These are phyloP conservation scores for Smithornis capensis DNA, from an alignment of 2,113 vertebrate genomes.

Conservation along the genomic window DNA sequence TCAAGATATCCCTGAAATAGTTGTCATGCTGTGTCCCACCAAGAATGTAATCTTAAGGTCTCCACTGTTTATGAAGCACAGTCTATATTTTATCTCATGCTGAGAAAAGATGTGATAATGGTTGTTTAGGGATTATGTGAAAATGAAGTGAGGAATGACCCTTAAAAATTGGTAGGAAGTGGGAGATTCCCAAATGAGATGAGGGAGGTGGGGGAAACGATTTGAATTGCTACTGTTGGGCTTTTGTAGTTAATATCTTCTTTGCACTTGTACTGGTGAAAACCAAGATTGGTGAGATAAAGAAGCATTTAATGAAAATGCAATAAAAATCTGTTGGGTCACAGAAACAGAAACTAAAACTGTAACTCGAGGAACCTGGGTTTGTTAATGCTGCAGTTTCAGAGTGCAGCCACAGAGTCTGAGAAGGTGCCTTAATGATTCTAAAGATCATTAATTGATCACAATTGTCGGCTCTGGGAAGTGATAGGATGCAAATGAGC, in stretches of 20 bases:
- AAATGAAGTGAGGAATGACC: conserved; percentile 63
- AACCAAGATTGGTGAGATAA: background rate
- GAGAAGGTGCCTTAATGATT: background rate
- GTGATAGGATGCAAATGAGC: rapidly evolving
- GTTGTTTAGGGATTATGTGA: conserved; percentile 58
- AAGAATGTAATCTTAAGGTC: conserved; percentile 58
- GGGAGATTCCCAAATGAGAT: conserved; percentile 27
- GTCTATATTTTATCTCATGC: conserved; percentile 59
- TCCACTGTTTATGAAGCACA: conserved; percentile 54
- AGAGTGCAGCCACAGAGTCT: rapidly evolving
- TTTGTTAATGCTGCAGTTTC: background rate
- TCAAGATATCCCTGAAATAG: background rate
- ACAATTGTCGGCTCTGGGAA: background rate
- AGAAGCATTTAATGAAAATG: background rate
- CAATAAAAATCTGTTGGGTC: background rate
- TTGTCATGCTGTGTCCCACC: conserved; percentile 23
- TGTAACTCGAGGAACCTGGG: background rate
- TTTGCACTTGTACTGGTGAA: background rate
- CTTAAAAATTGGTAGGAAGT: conserved; percentile 47
- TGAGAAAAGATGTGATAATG: conserved; percentile 63
- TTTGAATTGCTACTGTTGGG: background rate
- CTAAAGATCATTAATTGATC: background rate
- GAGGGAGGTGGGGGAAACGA: background rate
- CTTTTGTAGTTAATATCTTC: background rate
- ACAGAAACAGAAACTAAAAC: background rate